phyloP scores from a whole-genome alignment of 2,888 invertebrate species.

The Spodoptera exigua region DNA sequence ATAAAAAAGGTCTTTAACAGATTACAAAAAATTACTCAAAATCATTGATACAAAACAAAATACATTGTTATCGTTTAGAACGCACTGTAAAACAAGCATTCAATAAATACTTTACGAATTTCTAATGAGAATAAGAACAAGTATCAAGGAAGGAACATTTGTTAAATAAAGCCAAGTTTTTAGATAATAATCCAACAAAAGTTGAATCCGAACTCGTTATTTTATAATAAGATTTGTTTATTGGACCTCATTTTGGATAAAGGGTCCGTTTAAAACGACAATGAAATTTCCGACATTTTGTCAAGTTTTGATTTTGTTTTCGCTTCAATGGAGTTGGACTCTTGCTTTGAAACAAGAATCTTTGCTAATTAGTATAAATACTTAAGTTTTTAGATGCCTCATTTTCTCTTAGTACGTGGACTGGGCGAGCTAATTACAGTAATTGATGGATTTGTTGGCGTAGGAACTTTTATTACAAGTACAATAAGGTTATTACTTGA shows the following conservation, averaged over 20 bases:
- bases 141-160: constrained; percentile 48
- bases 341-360: constrained; percentile 21
- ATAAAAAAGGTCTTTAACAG: no score
- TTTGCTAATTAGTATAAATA: constrained; percentile 27
- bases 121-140: constrained; percentile 54
- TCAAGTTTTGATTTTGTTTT: constrained; percentile 24
- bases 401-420: constrained; percentile 14
- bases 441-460: no score
- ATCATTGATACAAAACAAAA: constrained; percentile 22
- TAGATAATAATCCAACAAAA: constrained; percentile 51
- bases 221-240: constrained; percentile 57
- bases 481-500: no score
- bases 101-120: constrained; percentile 52
- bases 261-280: constrained; percentile 27
- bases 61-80: constrained; percentile 39
- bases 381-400: constrained; percentile 28
- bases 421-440: no score
- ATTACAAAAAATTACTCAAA: constrained; percentile 9
- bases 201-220: constrained; percentile 52
- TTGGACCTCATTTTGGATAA: constrained; percentile 42
- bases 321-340: constrained; percentile 18
- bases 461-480: no score
- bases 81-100: constrained; percentile 49
- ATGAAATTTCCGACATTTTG: constrained; percentile 37
- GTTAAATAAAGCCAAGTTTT: constrained; percentile 41